Evolutionary conservation across 2,797 vertebrate genomes (phyloP).

Genomic region (Liparis tanakae): DNA sequence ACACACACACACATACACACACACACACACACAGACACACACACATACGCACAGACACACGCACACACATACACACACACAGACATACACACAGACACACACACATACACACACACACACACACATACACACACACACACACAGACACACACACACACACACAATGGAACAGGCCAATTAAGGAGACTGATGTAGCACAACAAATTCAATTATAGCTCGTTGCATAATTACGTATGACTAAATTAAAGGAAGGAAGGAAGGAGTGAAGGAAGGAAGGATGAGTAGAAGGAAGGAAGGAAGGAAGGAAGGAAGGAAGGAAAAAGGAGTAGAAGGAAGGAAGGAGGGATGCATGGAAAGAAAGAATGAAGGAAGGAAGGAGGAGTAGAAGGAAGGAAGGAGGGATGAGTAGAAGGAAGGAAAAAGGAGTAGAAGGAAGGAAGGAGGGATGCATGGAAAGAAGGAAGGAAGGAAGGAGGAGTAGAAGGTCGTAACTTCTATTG

Average conservation of each 20-base stretch:
- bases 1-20: conserved; percentile 13
- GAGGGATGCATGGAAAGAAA: neutral
- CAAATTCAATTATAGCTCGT: conserved; percentile 67
- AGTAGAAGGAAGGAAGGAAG: neutral
- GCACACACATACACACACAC: conserved; percentile 12
- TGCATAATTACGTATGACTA: conserved; percentile 54
- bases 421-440: neutral
- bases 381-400: conserved; percentile 2
- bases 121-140: conserved; percentile 14
- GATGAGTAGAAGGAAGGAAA: neutral
- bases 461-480: no score
- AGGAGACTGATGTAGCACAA: conserved; percentile 68
- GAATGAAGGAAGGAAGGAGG: neutral
- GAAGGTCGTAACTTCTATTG: no score
- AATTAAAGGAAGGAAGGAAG: conserved; percentile 44
- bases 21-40: neutral
- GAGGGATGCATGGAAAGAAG: neutral
- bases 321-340: no score
- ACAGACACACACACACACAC: conserved; percentile 26
- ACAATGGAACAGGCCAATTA: conserved; percentile 59
- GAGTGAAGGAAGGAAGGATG: neutral
- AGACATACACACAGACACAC: conserved; percentile 6
- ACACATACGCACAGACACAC: conserved; percentile 2
- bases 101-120: neutral
- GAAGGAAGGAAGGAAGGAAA: no score